Evolutionary conservation across 2,797 vertebrate genomes (phyloP).

Genomic region (Antrozous pallidus): DNA sequence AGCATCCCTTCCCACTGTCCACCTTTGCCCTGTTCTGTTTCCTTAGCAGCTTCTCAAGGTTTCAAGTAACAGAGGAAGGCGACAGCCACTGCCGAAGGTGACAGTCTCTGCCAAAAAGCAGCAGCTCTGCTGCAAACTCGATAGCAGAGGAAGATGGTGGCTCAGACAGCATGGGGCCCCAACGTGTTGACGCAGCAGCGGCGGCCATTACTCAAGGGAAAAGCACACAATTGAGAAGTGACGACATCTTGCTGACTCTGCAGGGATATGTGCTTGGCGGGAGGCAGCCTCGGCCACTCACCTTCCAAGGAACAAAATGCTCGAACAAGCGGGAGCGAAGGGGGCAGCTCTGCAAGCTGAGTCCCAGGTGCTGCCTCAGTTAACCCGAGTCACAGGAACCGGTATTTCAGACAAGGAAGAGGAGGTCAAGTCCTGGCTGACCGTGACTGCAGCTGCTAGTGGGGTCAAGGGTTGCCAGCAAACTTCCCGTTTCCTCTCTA

Average conservation of each 20-base stretch:
- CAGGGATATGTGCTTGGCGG: neutral
- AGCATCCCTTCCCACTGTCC: neutral
- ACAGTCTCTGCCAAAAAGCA: neutral
- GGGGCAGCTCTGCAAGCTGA: neutral
- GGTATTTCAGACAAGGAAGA: neutral
- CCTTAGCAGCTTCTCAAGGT: neutral
- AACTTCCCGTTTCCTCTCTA: neutral
- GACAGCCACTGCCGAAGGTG: too few relatives aligned
- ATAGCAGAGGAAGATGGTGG: neutral
- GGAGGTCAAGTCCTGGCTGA: neutral
- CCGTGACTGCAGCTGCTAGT: neutral
- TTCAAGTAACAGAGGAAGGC: neutral
- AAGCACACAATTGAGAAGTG: neutral
- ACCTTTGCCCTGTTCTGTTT: neutral
- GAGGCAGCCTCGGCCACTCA: neutral
- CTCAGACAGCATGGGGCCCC: neutral
- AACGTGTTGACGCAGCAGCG: neutral
- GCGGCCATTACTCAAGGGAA: neutral
- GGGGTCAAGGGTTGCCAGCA: neutral
- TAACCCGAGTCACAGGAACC: neutral
- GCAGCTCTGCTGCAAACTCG: neutral
- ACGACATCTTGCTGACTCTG: neutral
- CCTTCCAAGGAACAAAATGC: neutral
- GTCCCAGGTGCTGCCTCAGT: neutral
- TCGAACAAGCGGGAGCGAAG: neutral